Conservation (phyloP, 2,113 vertebrate genomes). For the Aegithalos caudatus region DNA sequence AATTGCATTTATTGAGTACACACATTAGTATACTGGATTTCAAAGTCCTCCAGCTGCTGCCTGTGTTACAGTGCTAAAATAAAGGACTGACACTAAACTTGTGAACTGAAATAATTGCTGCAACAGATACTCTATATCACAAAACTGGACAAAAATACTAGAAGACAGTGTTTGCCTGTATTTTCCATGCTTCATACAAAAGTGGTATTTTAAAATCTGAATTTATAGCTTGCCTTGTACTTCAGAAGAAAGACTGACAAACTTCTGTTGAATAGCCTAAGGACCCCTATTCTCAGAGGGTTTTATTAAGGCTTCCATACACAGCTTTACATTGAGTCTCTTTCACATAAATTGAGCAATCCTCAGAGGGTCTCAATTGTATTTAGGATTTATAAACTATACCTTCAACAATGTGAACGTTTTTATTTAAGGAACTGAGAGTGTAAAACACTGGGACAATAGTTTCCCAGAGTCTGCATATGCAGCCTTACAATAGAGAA, state of each 20-base stretch:
- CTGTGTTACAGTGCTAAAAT: background rate
- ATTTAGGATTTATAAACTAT: background rate
- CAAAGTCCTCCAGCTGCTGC: background rate
- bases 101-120: background rate
- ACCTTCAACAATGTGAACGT: background rate
- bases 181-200: background rate
- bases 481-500: background rate
- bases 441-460: background rate
- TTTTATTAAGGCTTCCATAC: background rate
- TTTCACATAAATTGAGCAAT: background rate
- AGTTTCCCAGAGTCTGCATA: conserved; percentile 3
- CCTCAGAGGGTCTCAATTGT: background rate
- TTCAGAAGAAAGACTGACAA: background rate
- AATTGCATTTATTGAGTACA: background rate
- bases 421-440: conserved; percentile 17
- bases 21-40: background rate
- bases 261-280: background rate
- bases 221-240: background rate
- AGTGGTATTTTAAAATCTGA: background rate
- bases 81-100: background rate
- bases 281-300: background rate
- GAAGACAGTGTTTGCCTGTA: background rate
- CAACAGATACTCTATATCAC: background rate
- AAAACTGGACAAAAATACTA: background rate
- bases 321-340: background rate